Conservation (phyloP, 2,113 vertebrate genomes). For the Dendropsophus ebraccatus region DNA sequence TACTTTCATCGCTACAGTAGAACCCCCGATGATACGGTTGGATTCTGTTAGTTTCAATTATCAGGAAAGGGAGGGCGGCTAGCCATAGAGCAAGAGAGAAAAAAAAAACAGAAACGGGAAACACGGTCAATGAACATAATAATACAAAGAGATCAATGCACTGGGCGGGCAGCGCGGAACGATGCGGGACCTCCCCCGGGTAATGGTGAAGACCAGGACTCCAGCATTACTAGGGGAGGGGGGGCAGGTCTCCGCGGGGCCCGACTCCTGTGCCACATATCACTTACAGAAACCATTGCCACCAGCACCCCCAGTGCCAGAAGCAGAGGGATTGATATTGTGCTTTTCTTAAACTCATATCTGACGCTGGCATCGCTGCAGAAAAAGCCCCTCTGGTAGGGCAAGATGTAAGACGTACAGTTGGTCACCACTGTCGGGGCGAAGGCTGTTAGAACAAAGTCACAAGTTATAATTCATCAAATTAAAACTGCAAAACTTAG, state of each 20-base stretch:
- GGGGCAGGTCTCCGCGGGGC: conserved; percentile 63
- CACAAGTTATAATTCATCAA: conserved; percentile 55
- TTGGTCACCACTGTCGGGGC: conserved; percentile 75
- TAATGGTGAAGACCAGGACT: conserved; percentile 49
- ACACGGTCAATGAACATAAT: conserved; percentile 17
- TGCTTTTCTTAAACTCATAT: conserved; percentile 76
- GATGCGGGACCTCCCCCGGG: not conserved
- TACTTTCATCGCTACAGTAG: conserved; percentile 94
- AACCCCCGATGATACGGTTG: conserved; percentile 91
- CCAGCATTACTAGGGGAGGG: not conserved
- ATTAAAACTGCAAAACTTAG: not conserved
- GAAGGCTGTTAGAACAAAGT: conserved; percentile 67
- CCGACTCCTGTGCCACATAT: conserved; percentile 60
- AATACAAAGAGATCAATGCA: not conserved
- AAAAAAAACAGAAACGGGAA: conserved; percentile 64
- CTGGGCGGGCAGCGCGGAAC: rapidly evolving
- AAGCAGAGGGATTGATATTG: conserved; percentile 79
- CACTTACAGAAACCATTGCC: conserved; percentile 84
- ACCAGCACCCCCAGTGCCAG: conserved; percentile 78
- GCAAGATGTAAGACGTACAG: conserved; percentile 67
- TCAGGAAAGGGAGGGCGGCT: conserved; percentile 97
- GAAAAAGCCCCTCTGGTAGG: conserved; percentile 77
- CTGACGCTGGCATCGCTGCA: conserved; percentile 71
- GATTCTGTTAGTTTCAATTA: conserved; percentile 97
- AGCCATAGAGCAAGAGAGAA: conserved; percentile 69